Evolutionary conservation across 2,888 invertebrate species (phyloP).

Genomic region (Pammene aurita): DNA sequence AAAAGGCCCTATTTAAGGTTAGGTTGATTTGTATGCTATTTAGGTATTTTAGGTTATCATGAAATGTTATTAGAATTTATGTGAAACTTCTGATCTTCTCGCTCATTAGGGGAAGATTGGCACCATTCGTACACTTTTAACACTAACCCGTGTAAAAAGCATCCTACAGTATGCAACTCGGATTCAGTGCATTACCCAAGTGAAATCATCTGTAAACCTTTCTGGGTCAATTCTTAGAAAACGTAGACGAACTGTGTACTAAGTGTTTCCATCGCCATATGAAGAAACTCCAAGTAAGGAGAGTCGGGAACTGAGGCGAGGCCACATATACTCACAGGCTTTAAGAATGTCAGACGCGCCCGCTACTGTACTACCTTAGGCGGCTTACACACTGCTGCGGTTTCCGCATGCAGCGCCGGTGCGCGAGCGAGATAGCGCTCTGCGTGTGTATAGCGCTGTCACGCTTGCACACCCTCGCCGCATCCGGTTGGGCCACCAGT

Average conservation of each 20-base stretch:
- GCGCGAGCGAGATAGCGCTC: too few relatives aligned
- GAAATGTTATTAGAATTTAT: neutral
- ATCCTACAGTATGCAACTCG: too few relatives aligned
- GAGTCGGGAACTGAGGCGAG: slow-evolving; percentile 50
- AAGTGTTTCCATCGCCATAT: slow-evolving; percentile 60
- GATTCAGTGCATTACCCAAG: too few relatives aligned
- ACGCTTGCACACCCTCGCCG: too few relatives aligned
- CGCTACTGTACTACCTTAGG: slow-evolving; percentile 9
- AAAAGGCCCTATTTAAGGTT: too few relatives aligned
- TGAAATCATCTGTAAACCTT: neutral
- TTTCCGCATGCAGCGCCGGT: too few relatives aligned
- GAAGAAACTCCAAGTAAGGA: slow-evolving; percentile 63
- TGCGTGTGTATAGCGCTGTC: too few relatives aligned
- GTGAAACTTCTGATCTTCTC: neutral
- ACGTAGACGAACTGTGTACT: slow-evolving; percentile 55
- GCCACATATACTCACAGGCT: slow-evolving; percentile 66
- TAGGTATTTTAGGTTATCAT: neutral
- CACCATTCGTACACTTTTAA: too few relatives aligned
- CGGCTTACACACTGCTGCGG: too few relatives aligned
- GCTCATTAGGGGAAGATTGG: neutral
- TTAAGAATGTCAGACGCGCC: slow-evolving; percentile 50
- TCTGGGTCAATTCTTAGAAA: slow-evolving; percentile 51
- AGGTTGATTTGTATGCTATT: neutral
- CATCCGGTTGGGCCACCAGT: too few relatives aligned
- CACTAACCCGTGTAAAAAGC: too few relatives aligned